These are phyloP conservation scores for Cosmopolites sordidus DNA, from an alignment of 2,888 invertebrate species.

Conservation along the genomic window DNA sequence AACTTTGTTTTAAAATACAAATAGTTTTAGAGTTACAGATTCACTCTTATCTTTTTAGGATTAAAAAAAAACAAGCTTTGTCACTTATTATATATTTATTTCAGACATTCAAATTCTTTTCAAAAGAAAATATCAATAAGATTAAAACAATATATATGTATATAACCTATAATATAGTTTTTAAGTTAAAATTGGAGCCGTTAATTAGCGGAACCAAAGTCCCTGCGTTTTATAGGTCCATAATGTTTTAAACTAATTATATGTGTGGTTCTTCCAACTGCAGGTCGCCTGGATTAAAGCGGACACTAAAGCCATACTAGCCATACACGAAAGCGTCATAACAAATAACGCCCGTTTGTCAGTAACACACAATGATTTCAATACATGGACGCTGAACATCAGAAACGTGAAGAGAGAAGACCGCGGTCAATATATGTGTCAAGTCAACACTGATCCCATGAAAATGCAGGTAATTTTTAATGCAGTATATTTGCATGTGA, in stretches of 20 bases:
- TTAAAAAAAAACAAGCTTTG: too few species aligned
- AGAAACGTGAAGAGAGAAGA: conserved; percentile 80
- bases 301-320: conserved; percentile 87
- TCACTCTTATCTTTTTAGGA: too few species aligned
- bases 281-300: conserved; percentile 95
- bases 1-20: too few species aligned
- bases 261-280: conserved; percentile 23
- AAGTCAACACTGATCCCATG: conserved; percentile 92
- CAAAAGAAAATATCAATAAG: too few species aligned
- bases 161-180: too few species aligned
- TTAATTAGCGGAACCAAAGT: too few species aligned
- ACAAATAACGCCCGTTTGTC: conserved; percentile 86
- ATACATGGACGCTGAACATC: conserved; percentile 90
- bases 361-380: conserved; percentile 87
- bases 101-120: too few species aligned
- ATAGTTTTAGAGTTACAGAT: too few species aligned
- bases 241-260: neutral
- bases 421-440: conserved; percentile 89
- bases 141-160: too few species aligned
- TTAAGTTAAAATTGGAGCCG: too few species aligned
- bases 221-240: too few species aligned
- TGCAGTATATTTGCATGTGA: neutral
- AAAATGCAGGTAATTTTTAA: conserved; percentile 75
- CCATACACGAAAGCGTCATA: conserved; percentile 90
- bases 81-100: too few species aligned